Evolutionary conservation across 2,797 vertebrate genomes (phyloP).

Genomic region (Sylvia borin): DNA sequence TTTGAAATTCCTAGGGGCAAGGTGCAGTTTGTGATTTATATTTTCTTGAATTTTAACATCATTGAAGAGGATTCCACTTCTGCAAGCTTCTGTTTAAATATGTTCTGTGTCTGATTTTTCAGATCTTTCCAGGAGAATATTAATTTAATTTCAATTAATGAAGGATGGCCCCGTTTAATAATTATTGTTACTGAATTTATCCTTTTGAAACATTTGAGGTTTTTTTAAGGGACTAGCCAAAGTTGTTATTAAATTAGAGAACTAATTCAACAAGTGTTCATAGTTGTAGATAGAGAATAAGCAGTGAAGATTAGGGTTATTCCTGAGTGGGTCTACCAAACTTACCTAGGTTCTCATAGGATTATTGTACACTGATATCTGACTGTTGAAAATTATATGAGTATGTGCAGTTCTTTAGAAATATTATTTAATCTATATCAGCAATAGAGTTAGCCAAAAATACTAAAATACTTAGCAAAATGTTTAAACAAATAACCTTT

Average conservation of each 20-base stretch:
- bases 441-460: neutral
- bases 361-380: neutral
- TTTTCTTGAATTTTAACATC: conserved; percentile 3
- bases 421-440: neutral
- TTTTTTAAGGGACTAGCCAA: neutral
- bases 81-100: neutral
- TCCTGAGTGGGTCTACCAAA: neutral
- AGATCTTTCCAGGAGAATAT: neutral
- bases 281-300: neutral
- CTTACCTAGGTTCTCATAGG: neutral
- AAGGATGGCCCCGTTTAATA: neutral
- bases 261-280: neutral
- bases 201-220: neutral
- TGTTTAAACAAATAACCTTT: rapidly evolving
- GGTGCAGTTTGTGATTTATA: conserved; percentile 32
- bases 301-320: neutral
- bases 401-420: neutral
- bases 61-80: neutral
- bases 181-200: neutral
- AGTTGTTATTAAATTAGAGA: neutral
- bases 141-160: neutral
- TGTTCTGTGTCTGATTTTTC: neutral
- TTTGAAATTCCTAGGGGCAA: neutral
- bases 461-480: neutral
- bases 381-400: neutral